Percentiles rank a stretch among this genome's conserved stretches.
phyloP scores from a whole-genome alignment of 2,888 invertebrate species.

The Eupithecia dodoneata region DNA sequence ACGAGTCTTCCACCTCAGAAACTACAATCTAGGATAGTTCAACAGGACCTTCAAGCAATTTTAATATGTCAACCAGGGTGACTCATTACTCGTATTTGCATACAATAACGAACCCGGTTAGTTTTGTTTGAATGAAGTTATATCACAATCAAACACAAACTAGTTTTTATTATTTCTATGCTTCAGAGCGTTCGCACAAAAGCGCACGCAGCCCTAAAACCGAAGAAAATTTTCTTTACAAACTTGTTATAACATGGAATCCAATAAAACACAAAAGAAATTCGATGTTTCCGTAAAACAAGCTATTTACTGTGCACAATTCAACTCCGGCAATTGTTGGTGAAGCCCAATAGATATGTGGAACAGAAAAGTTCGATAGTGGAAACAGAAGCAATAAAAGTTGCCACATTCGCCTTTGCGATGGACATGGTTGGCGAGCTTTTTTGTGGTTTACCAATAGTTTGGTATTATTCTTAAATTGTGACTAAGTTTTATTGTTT shows the following conservation, averaged over 20 bases:
- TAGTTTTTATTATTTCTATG: background rate
- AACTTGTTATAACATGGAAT: constrained; percentile 71
- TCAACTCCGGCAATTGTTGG: constrained; percentile 66
- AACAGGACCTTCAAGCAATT: background rate
- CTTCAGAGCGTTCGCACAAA: constrained; percentile 37
- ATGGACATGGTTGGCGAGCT: constrained; percentile 55
- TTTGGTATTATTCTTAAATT: constrained; percentile 26
- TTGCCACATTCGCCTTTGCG: constrained; percentile 65
- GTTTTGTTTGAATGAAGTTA: background rate
- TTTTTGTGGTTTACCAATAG: constrained; percentile 45
- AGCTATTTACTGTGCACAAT: constrained; percentile 75
- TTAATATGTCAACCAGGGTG: no score
- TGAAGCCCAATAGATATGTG: constrained; percentile 68
- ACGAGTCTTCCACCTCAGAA: no score
- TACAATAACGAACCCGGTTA: background rate
- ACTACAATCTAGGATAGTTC: background rate
- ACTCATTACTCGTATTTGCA: no score
- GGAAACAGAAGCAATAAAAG: constrained; percentile 74
- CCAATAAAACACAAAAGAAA: constrained; percentile 71
- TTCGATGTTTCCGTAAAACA: constrained; percentile 70
- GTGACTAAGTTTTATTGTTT: background rate
- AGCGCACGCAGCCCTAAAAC: constrained; percentile 45
- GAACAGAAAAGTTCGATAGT: constrained; percentile 71
- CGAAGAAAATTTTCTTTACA: constrained; percentile 60
- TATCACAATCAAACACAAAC: no score